Evolutionary conservation across 2,888 invertebrate species (phyloP), one percentile per base, ranked within the genome.

Genomic region (Zygaena filipendulae): DNA sequence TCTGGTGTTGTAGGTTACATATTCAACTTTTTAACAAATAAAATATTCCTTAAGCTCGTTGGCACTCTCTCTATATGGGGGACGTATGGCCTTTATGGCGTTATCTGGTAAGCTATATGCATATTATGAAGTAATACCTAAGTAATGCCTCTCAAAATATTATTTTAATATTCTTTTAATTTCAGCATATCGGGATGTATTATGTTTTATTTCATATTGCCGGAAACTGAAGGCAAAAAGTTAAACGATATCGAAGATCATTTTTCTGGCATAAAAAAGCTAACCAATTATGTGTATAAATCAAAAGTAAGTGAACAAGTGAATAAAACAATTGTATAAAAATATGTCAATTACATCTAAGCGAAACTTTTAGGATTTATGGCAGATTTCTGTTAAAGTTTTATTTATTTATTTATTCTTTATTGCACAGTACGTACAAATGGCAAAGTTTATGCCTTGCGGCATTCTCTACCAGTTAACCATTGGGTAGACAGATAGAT

Each of bases 181-280:
- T 59, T 26, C 59, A 80, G 88, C 43, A 56, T 88, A 3, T 35
- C 82, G 0, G 91, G 91, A 0, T 74, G 84, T n/a, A 35, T 84
- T 3, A 58, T 84, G 5, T 69, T 92, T 16, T 90, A 86, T 52
- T 86, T 86, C 35, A 67, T 84, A 16, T 59, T 93, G 32, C 92
- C 92, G 0, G 93, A 93, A 74, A 93, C 93, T 0, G 92, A 92
- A 58, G 91, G 91, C 0, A 85, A 90, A 47, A 85, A 84, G 1
- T 59, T 92, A 21, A 77, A 80, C 29, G 88, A 90, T 42, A 89
- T 91, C 26, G 84, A 87, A 44, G 82, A 85, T 33, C 88, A 89
- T 55, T 90, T 85, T 43, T 80, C 84, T 1, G 87, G 88, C 0
- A 54, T 81, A 13, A 74, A 67, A 23, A 82, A 69, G 39, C 49